phyloP scores from a whole-genome alignment of 2,113 vertebrate genomes.

The Pelmatolapia mariae region DNA sequence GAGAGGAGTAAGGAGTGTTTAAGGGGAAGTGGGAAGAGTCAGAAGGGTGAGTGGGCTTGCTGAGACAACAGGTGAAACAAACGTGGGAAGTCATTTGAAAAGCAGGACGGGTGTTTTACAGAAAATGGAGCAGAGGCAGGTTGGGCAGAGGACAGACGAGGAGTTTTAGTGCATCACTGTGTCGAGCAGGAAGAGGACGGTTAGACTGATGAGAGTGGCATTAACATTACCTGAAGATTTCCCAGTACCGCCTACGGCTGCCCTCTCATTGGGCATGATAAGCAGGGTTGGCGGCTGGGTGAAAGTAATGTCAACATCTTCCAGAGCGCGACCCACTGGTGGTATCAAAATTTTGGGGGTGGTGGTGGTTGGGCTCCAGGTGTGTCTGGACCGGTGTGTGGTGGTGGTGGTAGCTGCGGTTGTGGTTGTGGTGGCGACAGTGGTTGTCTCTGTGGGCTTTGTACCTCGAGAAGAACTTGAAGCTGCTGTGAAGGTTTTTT shows the following conservation, averaged over 20 bases:
- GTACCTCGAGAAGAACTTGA: not conserved
- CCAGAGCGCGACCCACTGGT: slow-evolving; percentile 63
- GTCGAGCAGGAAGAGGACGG: slow-evolving; percentile 48
- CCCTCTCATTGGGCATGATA: slow-evolving; percentile 74
- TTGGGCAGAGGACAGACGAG: slow-evolving; percentile 41
- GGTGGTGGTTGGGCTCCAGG: slow-evolving; percentile 52
- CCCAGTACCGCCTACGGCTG: slow-evolving; percentile 67
- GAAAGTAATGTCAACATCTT: slow-evolving; percentile 48
- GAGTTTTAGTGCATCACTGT: slow-evolving; percentile 58
- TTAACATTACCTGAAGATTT: slow-evolving; percentile 65
- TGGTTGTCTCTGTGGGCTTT: not conserved
- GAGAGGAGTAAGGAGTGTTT: slow-evolving; percentile 32
- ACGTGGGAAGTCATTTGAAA: slow-evolving; percentile 37
- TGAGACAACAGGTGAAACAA: slow-evolving; percentile 49
- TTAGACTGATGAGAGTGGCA: slow-evolving; percentile 52
- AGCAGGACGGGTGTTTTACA: slow-evolving; percentile 35
- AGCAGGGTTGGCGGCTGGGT: slow-evolving; percentile 51
- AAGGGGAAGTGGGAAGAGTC: slow-evolving; percentile 30
- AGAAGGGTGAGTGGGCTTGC: slow-evolving; percentile 42
- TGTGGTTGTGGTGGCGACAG: not conserved
- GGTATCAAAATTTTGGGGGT: slow-evolving; percentile 30
- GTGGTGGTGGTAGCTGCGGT: not conserved
- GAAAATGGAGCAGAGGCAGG: slow-evolving; percentile 50
- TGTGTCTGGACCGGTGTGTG: slow-evolving; percentile 12
- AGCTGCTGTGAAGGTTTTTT: not conserved